phyloP scores from a whole-genome alignment of 2,888 invertebrate species.

The Dicyrtomina minuta region DNA sequence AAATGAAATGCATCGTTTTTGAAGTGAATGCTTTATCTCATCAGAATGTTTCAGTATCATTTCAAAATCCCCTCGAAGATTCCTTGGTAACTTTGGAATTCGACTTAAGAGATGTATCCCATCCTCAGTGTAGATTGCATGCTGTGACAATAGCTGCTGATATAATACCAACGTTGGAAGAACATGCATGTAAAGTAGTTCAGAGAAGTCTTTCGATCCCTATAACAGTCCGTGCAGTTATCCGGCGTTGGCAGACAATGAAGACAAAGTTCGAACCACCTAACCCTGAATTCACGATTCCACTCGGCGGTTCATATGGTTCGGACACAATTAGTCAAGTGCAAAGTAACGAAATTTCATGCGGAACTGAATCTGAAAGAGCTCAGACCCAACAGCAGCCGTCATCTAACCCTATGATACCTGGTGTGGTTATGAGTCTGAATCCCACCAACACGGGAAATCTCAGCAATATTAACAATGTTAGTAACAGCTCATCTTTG shows the following conservation, averaged over 20 bases:
- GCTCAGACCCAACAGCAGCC: slow-evolving; percentile 33
- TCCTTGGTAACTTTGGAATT: slow-evolving; percentile 90
- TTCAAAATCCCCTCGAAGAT: slow-evolving; percentile 90
- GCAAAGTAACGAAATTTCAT: slow-evolving; percentile 31
- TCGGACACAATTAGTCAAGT: slow-evolving; percentile 19
- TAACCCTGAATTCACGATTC: slow-evolving; percentile 46
- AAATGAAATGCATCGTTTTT: slow-evolving; percentile 80
- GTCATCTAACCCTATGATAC: slow-evolving; percentile 25
- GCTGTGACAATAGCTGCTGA: slow-evolving; percentile 49
- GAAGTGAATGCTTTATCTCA: slow-evolving; percentile 88
- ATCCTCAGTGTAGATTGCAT: slow-evolving; percentile 75
- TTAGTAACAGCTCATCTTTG: not conserved
- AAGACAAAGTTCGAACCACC: slow-evolving; percentile 57
- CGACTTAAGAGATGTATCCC: slow-evolving; percentile 76
- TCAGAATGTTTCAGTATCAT: slow-evolving; percentile 82
- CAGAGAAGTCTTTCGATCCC: slow-evolving; percentile 63
- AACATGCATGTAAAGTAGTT: slow-evolving; percentile 64
- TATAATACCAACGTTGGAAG: slow-evolving; percentile 52
- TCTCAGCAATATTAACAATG: not conserved
- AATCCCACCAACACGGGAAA: slow-evolving; percentile 5
- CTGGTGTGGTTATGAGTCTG: slow-evolving; percentile 37
- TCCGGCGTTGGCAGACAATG: slow-evolving; percentile 82
- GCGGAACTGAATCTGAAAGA: slow-evolving; percentile 43
- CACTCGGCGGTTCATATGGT: slow-evolving; percentile 35
- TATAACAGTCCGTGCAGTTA: slow-evolving; percentile 70